phyloP scores from a whole-genome alignment of 2,888 invertebrate species.

The Sussaba pulchella region DNA sequence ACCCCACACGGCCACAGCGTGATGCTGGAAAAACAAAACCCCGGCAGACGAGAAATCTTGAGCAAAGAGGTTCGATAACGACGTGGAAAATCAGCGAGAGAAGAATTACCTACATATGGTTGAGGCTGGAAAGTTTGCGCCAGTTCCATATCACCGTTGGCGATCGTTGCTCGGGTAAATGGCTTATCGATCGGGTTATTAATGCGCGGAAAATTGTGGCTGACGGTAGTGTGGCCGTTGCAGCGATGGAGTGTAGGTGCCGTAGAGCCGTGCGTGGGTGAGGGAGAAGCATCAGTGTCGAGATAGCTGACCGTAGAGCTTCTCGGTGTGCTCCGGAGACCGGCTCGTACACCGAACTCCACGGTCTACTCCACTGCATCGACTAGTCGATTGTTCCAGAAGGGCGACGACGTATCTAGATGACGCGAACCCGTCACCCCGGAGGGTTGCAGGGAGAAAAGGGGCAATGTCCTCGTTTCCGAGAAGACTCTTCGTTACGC shows the following conservation, averaged over 20 bases:
- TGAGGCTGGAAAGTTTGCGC: constrained; percentile 57
- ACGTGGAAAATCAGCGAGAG: constrained; percentile 46
- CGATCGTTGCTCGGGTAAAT: constrained; percentile 63
- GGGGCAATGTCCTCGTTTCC: constrained; percentile 78
- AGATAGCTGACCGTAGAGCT: no score
- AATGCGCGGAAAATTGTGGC: constrained; percentile 64
- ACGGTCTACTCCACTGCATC: constrained; percentile 64
- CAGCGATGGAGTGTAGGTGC: no score
- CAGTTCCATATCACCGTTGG: constrained; percentile 46
- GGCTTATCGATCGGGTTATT: constrained; percentile 67
- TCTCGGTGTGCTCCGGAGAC: constrained; percentile 54
- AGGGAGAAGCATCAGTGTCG: no score
- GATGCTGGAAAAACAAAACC: constrained; percentile 11
- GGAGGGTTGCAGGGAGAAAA: constrained; percentile 65
- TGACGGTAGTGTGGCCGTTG: constrained; percentile 56
- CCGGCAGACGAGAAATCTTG: constrained; percentile 30
- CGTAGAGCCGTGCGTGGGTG: no score
- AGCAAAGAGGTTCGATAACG: constrained; percentile 44
- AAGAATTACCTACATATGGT: neutral
- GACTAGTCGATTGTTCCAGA: constrained; percentile 79
- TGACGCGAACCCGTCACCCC: constrained; percentile 46
- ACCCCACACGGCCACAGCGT: no score
- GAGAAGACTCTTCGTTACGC: constrained; percentile 52
- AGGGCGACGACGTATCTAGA: constrained; percentile 74
- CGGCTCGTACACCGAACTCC: constrained; percentile 77